Evolutionary conservation across 2,888 invertebrate genomes (phyloP).

Genomic region (Sinhomidia bicolor): DNA sequence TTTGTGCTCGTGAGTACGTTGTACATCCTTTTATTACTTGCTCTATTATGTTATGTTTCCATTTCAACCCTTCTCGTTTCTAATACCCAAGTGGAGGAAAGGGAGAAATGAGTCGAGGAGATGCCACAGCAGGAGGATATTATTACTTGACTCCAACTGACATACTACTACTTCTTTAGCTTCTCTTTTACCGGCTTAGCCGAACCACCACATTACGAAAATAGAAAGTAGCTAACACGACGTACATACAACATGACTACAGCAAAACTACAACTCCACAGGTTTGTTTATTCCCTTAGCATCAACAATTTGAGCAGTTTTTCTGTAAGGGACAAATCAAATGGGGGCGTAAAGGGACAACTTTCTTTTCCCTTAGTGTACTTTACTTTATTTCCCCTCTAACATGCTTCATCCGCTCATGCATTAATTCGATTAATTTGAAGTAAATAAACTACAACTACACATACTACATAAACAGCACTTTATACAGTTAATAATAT

Average conservation of each 20-base stretch:
- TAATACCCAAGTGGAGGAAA: not conserved
- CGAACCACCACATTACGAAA: not conserved
- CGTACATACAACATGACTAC: not conserved
- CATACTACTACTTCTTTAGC: constrained; percentile 21
- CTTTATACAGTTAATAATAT: too few species aligned
- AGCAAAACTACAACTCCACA: not conserved
- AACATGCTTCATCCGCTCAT: too few species aligned
- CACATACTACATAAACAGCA: too few species aligned
- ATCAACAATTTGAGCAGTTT: not conserved
- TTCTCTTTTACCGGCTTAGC: not conserved
- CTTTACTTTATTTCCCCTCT: not conserved
- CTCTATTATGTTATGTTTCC: not conserved
- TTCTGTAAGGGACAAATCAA: not conserved
- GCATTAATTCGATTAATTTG: too few species aligned
- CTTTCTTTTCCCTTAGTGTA: not conserved
- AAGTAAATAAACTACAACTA: too few species aligned
- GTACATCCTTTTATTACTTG: not conserved
- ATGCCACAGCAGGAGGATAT: not conserved
- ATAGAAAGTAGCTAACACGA: not conserved
- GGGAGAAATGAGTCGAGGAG: not conserved
- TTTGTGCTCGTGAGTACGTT: not conserved
- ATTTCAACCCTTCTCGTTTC: not conserved
- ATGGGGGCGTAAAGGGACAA: not conserved
- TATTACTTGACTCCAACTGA: constrained; percentile 1
- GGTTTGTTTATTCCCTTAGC: not conserved